Percentiles rank a stretch among this genome's conserved stretches.
Conservation (phyloP, 2,888 invertebrate genomes). For the Scotopteryx bipunctaria region DNA sequence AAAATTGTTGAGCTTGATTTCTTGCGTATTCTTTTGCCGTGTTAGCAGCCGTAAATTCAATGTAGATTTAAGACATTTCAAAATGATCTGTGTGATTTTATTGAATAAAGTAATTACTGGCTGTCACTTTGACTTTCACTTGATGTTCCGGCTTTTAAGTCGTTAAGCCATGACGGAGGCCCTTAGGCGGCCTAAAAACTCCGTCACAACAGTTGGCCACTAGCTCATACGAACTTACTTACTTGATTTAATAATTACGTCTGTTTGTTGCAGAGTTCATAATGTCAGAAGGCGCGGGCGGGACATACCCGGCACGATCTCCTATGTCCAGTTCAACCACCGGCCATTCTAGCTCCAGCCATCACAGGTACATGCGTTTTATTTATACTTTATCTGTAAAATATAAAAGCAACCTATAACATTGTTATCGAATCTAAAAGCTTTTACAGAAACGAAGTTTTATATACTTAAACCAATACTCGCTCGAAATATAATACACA, state of each 20-base stretch:
- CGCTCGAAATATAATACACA: slow-evolving; percentile 9
- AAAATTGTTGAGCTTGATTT: no score
- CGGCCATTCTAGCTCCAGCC: slow-evolving; percentile 77
- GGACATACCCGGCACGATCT: slow-evolving; percentile 70
- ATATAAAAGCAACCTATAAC: slow-evolving; percentile 5
- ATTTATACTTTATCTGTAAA: neutral
- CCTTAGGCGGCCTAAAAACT: no score
- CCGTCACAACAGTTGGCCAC: no score
- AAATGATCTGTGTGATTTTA: no score
- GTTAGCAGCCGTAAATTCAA: neutral
- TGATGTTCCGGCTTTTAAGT: neutral
- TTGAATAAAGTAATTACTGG: no score
- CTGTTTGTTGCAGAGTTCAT: slow-evolving; percentile 71
- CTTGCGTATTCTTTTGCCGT: no score
- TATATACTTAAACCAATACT: slow-evolving; percentile 23
- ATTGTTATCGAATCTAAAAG: slow-evolving; percentile 22
- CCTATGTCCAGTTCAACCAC: slow-evolving; percentile 78
- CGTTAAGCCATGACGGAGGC: no score
- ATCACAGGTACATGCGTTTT: slow-evolving; percentile 65
- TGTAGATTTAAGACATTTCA: no score
- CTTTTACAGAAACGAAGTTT: slow-evolving; percentile 23
- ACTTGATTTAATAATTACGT: no score
- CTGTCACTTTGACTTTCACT: no score
- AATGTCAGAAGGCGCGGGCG: slow-evolving; percentile 70
- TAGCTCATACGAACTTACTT: no score